Base-by-base conservation (phyloP, 2,797 vertebrate genomes). In the Ceyx erithaca region DNA sequence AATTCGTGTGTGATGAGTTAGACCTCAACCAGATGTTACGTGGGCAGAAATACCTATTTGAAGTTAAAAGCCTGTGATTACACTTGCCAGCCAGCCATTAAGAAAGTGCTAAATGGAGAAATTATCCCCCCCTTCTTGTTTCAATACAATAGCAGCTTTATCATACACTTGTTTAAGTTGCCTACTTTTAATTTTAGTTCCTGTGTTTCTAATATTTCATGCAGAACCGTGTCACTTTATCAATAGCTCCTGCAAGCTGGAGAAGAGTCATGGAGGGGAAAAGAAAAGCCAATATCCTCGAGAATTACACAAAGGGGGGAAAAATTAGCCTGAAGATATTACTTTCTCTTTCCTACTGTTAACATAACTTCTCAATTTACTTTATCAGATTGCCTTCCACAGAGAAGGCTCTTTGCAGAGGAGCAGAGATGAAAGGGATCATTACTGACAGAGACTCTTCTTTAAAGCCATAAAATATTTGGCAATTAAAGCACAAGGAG, bases 41-140 rank as follows among this genome's bases (percentile, higher is more conserved):
- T 97, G 97, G 96, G 97, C 96, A 97, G 96, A 67, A 93, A 77
- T 75, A 95, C 93, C 75, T 75, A 72, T 62, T 40, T 20, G 88
- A 55, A 94, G 94, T 43, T 90, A 96, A 96, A 97, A 96, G 95
- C 80, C 92, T 1, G 91, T 95, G 94, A 97, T 97, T 97, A 96
- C 66, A 28, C 85, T 82, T 94, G 96, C 97, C 97, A 97, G 25
- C 94, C 87, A 97, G 87, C 93, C 96, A 97, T 96, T 97, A 96
- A 57, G 90, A 72, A 95, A 93, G 93, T 70, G 69, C 49, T 73
- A 91, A 96, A 94, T 23, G 80, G 80, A 89, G 87, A 72, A 75
- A 80, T 90, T 91, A 93, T 80, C 77, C 94, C 91, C 89, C 78
- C 77, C 52, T 87, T 90, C 91, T 79, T 33, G 19, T 90, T 96